These are phyloP conservation scores for Triplophysa tibetana DNA, from an alignment of 2,113 vertebrate genomes.

Conservation along the genomic window DNA sequence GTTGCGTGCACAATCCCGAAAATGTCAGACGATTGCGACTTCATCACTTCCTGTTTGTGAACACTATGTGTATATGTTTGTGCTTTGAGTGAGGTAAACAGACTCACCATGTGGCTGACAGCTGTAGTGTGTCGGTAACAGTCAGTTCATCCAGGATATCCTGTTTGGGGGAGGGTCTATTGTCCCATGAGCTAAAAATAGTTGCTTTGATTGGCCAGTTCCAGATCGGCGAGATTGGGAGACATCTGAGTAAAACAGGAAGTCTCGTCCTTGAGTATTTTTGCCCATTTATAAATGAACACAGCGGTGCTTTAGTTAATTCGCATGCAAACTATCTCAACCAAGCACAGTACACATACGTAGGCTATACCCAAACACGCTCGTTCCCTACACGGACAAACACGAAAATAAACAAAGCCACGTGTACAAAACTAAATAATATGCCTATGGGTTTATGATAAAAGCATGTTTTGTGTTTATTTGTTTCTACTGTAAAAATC, in stretches of 20 bases:
- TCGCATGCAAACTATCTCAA: slow-evolving; percentile 6
- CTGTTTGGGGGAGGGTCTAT: slow-evolving; percentile 67
- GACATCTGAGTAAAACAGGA: slow-evolving; percentile 63
- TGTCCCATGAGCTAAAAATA: slow-evolving; percentile 69
- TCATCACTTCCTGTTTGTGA: slow-evolving; percentile 49
- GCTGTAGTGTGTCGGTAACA: slow-evolving; percentile 66
- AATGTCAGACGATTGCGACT: slow-evolving; percentile 25
- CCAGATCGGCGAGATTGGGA: slow-evolving; percentile 36
- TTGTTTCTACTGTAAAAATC: slow-evolving; percentile 11
- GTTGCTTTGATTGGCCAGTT: slow-evolving; percentile 65
- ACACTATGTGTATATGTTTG: slow-evolving; percentile 23
- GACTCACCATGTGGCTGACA: slow-evolving; percentile 32
- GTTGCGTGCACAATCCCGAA: background rate
- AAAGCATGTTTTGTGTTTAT: background rate
- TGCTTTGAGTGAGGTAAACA: slow-evolving; percentile 32
- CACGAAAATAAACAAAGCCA: slow-evolving; percentile 1
- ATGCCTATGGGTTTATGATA: background rate
- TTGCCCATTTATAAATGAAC: slow-evolving; percentile 48
- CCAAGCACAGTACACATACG: background rate
- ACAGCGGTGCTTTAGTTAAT: slow-evolving; percentile 57
- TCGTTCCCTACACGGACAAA: slow-evolving; percentile 23
- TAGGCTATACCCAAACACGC: background rate
- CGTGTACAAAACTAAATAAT: background rate
- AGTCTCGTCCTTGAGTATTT: slow-evolving; percentile 51
- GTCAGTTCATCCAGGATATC: slow-evolving; percentile 76